A percentile compares a stretch with the other conserved stretches of the same genome.
Conservation (phyloP, 53 echinoderm and acorn worm genomes). For the Mesocentrotus franciscanus region DNA sequence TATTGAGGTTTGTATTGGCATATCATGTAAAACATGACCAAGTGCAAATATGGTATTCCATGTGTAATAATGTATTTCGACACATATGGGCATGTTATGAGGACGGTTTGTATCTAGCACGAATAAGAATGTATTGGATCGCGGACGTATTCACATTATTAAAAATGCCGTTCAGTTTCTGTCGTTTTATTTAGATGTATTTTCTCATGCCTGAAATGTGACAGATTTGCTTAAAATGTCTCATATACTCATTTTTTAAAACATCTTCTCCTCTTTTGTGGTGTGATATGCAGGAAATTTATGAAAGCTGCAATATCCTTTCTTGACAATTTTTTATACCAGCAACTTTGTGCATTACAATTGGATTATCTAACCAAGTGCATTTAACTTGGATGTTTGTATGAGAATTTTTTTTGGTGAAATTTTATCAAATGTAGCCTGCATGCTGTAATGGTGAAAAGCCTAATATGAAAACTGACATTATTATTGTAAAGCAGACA, state of each 20-base stretch:
- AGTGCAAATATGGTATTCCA: constrained; percentile 52
- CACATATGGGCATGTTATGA: neutral
- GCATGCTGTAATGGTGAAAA: neutral
- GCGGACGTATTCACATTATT: constrained; percentile 13
- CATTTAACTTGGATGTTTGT: constrained; percentile 5
- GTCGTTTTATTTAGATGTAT: neutral
- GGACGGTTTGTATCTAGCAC: neutral
- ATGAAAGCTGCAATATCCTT: constrained; percentile 8
- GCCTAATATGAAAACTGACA: neutral
- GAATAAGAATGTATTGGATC: neutral
- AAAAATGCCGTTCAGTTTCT: neutral
- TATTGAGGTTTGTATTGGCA: constrained; percentile 3
- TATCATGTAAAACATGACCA: constrained; percentile 50
- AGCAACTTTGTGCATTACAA: constrained; percentile 19
- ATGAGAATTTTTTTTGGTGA: neutral
- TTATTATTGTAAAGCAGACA: neutral
- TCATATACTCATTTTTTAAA: constrained; percentile 19
- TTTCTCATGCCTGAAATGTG: constrained; percentile 43
- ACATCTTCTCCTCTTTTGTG: neutral
- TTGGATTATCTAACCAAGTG: neutral
- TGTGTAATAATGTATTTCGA: neutral
- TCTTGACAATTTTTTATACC: neutral
- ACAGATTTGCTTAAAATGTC: neutral
- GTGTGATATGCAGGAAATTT: constrained; percentile 18
- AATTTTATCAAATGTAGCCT: neutral